Evolutionary conservation across 2,888 invertebrate genomes (phyloP).

Genomic region (Willowsia nigromaculata): DNA sequence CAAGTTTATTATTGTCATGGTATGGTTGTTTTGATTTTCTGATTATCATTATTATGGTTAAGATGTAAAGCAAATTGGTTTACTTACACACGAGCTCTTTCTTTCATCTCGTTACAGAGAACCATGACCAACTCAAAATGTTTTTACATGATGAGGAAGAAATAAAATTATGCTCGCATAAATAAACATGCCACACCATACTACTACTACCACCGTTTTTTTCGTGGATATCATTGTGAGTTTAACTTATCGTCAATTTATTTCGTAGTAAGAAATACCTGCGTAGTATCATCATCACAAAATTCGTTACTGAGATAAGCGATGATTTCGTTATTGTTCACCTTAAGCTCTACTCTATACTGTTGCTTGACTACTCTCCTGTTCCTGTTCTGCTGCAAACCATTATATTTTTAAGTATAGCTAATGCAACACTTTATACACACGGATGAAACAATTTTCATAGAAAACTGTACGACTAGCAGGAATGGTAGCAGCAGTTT

Average conservation of each 20-base stretch:
- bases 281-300: background rate
- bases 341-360: background rate
- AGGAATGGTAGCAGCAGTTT: background rate
- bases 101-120: background rate
- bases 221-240: background rate
- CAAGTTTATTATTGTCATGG: slow-evolving; percentile 31
- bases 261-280: background rate
- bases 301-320: background rate
- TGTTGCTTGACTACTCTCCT: background rate
- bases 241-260: background rate
- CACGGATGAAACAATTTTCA: background rate
- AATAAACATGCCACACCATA: slow-evolving; percentile 2
- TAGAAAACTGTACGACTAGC: background rate
- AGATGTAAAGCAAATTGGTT: slow-evolving; percentile 42
- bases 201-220: background rate
- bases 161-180: slow-evolving; percentile 30
- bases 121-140: slow-evolving; percentile 69
- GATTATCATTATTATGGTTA: slow-evolving; percentile 26
- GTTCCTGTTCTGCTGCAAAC: background rate
- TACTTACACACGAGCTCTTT: background rate
- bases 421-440: background rate
- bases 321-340: background rate
- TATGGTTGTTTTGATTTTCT: slow-evolving; percentile 5
- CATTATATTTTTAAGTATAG: background rate
- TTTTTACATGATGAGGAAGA: slow-evolving; percentile 57